phyloP scores from a whole-genome alignment of 1,140 invertebrate species.

The Trialeurodes vaporariorum region DNA sequence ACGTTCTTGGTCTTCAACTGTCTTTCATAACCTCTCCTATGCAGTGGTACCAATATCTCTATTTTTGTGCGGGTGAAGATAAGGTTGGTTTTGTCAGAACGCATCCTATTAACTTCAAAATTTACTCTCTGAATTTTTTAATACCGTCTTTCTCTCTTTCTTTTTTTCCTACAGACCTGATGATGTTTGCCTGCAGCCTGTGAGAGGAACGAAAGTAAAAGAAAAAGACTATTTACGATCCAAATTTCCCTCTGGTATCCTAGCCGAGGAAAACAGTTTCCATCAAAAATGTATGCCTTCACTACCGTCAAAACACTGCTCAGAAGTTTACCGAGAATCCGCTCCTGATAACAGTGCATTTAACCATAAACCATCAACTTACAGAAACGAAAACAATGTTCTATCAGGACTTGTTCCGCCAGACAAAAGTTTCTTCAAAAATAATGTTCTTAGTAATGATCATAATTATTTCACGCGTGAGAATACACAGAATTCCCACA shows the following conservation, averaged over 20 bases:
- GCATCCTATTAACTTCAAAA: too few species aligned
- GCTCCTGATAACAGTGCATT: neutral
- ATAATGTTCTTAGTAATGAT: neutral
- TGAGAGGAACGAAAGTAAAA: neutral
- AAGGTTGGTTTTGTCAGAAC: too few species aligned
- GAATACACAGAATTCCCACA: too few species aligned
- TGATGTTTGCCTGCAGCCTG: neutral
- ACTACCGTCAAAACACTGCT: neutral
- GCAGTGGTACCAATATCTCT: too few species aligned
- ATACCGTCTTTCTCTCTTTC: neutral
- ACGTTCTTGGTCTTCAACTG: too few species aligned
- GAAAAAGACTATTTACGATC: neutral
- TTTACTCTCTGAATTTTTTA: neutral
- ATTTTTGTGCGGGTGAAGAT: too few species aligned
- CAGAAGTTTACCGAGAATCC: neutral
- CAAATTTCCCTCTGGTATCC: neutral
- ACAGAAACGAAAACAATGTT: neutral
- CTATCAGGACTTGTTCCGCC: neutral
- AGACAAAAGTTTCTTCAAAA: neutral
- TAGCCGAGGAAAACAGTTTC: neutral
- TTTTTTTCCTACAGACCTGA: neutral
- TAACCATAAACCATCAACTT: neutral
- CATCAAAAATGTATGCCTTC: neutral
- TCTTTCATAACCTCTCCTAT: too few species aligned
- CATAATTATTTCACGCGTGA: too few species aligned